Percentiles rank a stretch among this genome's conserved stretches.
Evolutionary conservation across 2,888 invertebrate species (phyloP).

Genomic region (Trachelus iudaicus): DNA sequence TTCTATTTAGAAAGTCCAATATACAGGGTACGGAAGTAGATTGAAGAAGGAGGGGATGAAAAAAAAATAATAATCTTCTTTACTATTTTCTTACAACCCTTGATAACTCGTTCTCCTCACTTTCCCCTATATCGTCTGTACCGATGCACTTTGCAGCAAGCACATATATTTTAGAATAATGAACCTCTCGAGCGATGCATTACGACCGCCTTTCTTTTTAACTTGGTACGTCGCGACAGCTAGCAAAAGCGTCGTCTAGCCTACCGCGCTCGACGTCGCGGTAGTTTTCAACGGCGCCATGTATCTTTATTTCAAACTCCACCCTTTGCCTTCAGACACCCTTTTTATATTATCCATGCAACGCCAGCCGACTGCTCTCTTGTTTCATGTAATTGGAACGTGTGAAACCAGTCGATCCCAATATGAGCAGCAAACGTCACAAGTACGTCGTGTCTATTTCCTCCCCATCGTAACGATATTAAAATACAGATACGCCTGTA

Average conservation of each 20-base stretch:
- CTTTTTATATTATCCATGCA: constrained; percentile 6
- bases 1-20: neutral
- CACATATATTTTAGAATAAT: neutral
- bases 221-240: neutral
- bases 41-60: neutral
- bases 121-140: neutral
- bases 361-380: neutral
- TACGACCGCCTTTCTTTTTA: neutral
- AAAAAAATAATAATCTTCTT: neutral
- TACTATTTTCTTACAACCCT: neutral
- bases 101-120: neutral
- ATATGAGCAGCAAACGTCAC: neutral
- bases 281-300: neutral
- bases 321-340: constrained; percentile 16
- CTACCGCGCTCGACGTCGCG: neutral
- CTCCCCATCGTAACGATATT: neutral
- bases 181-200: neutral
- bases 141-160: neutral
- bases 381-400: neutral
- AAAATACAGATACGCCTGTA: neutral
- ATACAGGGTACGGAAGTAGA: neutral
- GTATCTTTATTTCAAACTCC: constrained; percentile 18
- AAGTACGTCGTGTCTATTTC: neutral
- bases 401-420: neutral
- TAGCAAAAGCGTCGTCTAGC: neutral